These are phyloP conservation scores for Gobiocypris rarus DNA, from an alignment of 2,113 vertebrate genomes.

Conservation along the genomic window DNA sequence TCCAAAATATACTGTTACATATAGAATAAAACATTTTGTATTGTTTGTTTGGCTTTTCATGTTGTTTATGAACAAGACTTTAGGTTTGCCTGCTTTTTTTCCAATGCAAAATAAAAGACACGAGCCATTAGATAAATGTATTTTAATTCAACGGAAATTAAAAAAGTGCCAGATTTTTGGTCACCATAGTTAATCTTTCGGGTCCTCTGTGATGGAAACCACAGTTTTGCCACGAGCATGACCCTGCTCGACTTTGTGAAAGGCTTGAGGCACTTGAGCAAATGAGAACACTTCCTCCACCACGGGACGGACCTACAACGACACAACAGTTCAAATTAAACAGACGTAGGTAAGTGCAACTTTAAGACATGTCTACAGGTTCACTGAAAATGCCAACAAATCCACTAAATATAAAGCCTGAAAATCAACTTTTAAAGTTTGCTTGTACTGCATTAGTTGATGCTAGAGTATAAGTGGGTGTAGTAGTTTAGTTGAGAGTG, in stretches of 20 bases:
- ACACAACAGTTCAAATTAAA: conserved; percentile 33
- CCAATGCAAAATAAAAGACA: conserved; percentile 8
- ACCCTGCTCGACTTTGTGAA: conserved; percentile 88
- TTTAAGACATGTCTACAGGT: not conserved
- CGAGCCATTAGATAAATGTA: not conserved
- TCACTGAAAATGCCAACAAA: not conserved
- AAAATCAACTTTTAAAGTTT: not conserved
- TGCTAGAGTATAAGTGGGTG: not conserved
- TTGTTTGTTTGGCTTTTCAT: not conserved
- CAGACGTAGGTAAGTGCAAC: too few species aligned
- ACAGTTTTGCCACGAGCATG: conserved; percentile 95
- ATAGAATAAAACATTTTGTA: not conserved
- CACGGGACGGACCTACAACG: conserved; percentile 84
- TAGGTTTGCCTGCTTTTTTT: not conserved
- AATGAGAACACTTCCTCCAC: conserved; percentile 90
- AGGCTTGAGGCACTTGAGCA: conserved; percentile 87
- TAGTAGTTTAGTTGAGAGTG: not conserved
- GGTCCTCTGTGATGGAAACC: conserved; percentile 74
- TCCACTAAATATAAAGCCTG: not conserved
- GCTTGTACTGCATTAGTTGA: not conserved
- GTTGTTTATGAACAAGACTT: not conserved
- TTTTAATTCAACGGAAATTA: not conserved
- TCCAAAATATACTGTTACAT: conserved; percentile 21
- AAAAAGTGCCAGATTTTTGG: not conserved
- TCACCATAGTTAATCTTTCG: conserved; percentile 30